A percentile compares a stretch with the other conserved stretches of the same genome.
These are phyloP conservation scores for Rallus limicola DNA, from an alignment of 2,113 vertebrate species.

Conservation along the genomic window DNA sequence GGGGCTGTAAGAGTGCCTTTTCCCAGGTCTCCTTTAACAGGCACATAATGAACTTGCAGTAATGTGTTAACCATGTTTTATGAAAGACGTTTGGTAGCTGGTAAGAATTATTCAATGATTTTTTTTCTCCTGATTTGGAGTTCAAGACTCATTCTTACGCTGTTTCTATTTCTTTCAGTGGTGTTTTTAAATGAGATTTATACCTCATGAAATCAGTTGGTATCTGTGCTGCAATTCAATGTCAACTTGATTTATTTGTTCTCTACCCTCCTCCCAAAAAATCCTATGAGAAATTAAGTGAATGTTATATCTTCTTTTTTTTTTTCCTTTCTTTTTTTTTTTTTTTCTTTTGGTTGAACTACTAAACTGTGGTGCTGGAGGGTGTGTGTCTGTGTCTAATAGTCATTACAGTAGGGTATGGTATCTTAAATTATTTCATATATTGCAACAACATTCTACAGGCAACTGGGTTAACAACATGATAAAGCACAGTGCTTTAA, in stretches of 20 bases:
- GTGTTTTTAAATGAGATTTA: conserved; percentile 50
- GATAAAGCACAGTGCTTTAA: background rate
- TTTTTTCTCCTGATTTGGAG: conserved; percentile 43
- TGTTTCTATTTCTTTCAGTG: conserved; percentile 24
- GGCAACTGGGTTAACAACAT: background rate
- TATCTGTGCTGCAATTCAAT: conserved; percentile 38
- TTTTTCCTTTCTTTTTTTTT: background rate
- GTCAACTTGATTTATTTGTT: conserved; percentile 64
- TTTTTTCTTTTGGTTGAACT: background rate
- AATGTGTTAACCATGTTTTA: background rate
- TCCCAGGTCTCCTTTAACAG: background rate
- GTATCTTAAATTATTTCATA: background rate
- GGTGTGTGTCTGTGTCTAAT: conserved; percentile 25
- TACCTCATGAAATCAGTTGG: conserved; percentile 46
- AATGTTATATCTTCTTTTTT: background rate
- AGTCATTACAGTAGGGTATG: conserved; percentile 16
- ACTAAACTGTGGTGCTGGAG: background rate
- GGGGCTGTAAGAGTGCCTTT: background rate
- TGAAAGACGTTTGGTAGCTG: background rate
- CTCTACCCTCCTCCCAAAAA: background rate
- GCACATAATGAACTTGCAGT: background rate
- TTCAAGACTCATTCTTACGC: background rate
- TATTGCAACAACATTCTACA: conserved; percentile 25
- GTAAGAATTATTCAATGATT: background rate
- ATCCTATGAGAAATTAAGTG: conserved; percentile 47